Conservation (phyloP, 1,140 invertebrate species). For the Caerostris extrusa region DNA sequence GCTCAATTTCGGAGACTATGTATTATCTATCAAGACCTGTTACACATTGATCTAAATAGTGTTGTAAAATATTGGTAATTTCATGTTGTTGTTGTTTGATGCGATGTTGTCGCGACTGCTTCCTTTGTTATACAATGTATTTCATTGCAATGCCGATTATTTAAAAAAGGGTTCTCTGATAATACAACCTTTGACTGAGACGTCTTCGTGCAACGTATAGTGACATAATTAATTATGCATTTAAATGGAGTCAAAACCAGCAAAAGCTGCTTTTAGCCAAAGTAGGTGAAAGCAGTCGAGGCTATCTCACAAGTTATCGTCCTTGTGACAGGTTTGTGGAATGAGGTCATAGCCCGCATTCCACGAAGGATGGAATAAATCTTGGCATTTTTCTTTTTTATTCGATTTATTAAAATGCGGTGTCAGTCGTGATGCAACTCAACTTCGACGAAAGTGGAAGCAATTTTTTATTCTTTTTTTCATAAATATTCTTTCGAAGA, state of each 20-base stretch:
- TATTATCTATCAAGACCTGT: no score
- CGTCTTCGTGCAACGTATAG: neutral
- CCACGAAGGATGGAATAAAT: neutral
- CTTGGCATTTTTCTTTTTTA: neutral
- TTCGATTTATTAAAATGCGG: neutral
- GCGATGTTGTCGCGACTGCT: neutral
- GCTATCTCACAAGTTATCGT: neutral
- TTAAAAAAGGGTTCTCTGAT: no score
- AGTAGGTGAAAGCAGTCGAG: neutral
- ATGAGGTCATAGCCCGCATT: neutral
- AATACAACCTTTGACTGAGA: neutral
- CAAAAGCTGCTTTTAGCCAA: neutral
- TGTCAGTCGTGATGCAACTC: neutral
- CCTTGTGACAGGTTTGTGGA: neutral
- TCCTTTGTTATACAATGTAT: neutral
- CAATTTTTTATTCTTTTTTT: no score
- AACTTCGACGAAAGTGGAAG: neutral
- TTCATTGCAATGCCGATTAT: neutral
- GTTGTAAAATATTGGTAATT: no score
- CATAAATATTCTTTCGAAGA: no score
- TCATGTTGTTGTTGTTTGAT: no score
- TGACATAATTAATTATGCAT: slow-evolving; percentile 16
- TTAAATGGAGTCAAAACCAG: neutral
- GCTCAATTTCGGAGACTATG: no score
- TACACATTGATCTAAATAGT: no score